Conservation (phyloP, 2,113 vertebrate genomes). For the Siniperca chuatsi region DNA sequence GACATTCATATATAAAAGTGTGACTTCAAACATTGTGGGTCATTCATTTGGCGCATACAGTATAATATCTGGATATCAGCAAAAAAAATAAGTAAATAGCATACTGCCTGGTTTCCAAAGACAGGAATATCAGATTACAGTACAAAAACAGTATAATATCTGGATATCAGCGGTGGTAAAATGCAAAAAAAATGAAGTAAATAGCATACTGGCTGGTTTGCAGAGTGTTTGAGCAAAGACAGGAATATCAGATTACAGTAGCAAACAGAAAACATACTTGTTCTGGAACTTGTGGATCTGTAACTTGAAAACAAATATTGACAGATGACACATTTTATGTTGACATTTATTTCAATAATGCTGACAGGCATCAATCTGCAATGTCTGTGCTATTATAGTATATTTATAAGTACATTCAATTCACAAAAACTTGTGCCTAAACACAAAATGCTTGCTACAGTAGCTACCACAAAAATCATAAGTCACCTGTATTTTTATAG, state of each 20-base stretch:
- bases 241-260: no score
- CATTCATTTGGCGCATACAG: not conserved
- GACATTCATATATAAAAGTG: not conserved
- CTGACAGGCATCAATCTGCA: not conserved
- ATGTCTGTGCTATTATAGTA: not conserved
- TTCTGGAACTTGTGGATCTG: not conserved
- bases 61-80: not conserved
- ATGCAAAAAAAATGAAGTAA: no score
- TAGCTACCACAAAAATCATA: no score
- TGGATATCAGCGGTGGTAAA: not conserved
- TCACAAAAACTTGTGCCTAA: no score
- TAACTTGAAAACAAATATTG: not conserved
- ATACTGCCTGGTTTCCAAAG: slow-evolving; percentile 1
- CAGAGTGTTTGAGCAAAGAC: slow-evolving; percentile 7
- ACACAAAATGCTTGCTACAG: no score
- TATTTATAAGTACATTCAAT: no score
- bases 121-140: not conserved
- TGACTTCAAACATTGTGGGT: not conserved
- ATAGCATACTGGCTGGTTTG: no score
- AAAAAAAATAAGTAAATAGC: not conserved
- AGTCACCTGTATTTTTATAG: no score
- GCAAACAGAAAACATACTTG: no score
- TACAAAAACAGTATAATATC: no score
- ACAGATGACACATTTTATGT: no score
- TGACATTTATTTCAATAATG: not conserved